Percentiles rank a stretch among this genome's conserved stretches.
Conservation (phyloP, 2,797 vertebrate species). For the Taeniopygia guttata region DNA sequence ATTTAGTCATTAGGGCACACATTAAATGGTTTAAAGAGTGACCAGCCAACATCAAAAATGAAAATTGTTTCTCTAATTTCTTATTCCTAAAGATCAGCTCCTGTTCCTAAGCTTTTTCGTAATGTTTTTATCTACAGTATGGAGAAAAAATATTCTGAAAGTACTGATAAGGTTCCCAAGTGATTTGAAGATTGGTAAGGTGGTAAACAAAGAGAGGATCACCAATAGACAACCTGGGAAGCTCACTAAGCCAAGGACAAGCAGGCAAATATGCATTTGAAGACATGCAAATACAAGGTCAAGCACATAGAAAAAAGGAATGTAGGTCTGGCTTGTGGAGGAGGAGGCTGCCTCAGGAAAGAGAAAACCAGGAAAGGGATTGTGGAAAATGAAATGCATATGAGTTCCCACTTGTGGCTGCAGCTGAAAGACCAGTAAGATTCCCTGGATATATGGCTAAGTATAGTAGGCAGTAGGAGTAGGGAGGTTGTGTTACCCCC, state of each 20-base stretch:
- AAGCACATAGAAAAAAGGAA: neutral
- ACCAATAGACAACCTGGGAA: neutral
- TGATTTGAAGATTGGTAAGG: neutral
- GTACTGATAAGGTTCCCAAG: neutral
- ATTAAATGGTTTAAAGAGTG: neutral
- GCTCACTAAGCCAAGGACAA: neutral
- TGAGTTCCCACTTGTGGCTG: neutral
- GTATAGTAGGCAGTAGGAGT: constrained; percentile 44
- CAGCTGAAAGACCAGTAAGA: neutral
- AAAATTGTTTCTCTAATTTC: neutral
- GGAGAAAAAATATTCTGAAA: neutral
- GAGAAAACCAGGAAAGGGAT: neutral
- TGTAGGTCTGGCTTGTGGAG: neutral
- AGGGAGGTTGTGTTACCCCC: neutral
- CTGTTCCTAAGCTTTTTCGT: neutral
- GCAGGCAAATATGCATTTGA: neutral
- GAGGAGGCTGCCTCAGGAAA: neutral
- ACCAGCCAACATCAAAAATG: neutral
- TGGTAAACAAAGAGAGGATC: neutral
- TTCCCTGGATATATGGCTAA: neutral
- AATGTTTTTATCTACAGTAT: neutral
- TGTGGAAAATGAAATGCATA: neutral
- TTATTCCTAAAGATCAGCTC: neutral
- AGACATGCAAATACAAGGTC: neutral
- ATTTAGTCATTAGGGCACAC: neutral